These are phyloP conservation scores for Diaperis boleti DNA, from an alignment of 2,888 invertebrate genomes.

Conservation along the genomic window DNA sequence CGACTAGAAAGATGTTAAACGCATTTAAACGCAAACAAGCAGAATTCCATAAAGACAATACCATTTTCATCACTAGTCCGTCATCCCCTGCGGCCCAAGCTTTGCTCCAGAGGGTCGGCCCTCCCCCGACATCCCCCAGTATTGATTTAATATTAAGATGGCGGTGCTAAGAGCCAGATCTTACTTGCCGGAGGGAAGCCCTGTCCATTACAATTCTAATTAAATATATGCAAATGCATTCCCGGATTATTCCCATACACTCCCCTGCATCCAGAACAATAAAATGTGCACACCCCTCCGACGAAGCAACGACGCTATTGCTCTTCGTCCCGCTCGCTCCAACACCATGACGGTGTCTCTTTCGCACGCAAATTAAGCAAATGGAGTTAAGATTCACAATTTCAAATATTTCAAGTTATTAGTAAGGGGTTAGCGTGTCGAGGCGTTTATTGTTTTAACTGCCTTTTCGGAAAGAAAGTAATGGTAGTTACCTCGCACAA, in stretches of 20 bases:
- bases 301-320: slow-evolving; percentile 14
- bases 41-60: too few species aligned
- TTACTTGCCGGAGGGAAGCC: slow-evolving; percentile 47
- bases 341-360: slow-evolving; percentile 1
- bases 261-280: slow-evolving; percentile 47
- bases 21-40: too few species aligned
- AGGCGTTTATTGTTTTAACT: slow-evolving; percentile 45
- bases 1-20: too few species aligned
- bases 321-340: slow-evolving; percentile 8
- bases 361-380: slow-evolving; percentile 42
- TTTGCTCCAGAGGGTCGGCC: slow-evolving; percentile 4
- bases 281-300: slow-evolving; percentile 48
- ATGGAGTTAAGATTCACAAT: slow-evolving; percentile 48
- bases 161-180: slow-evolving; percentile 49
- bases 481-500: too few species aligned
- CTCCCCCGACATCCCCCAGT: slow-evolving; percentile 30
- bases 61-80: too few species aligned
- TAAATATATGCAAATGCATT: slow-evolving; percentile 58
- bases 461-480: slow-evolving; percentile 26
- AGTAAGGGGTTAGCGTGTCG: slow-evolving; percentile 40
- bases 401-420: slow-evolving; percentile 45
- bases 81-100: slow-evolving; percentile 20
- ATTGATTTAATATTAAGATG: slow-evolving; percentile 55
- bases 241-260: slow-evolving; percentile 52
- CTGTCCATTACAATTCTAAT: slow-evolving; percentile 55